phyloP scores from a whole-genome alignment of 2,888 invertebrate genomes.

The Harpagoxenus sublaevis region DNA sequence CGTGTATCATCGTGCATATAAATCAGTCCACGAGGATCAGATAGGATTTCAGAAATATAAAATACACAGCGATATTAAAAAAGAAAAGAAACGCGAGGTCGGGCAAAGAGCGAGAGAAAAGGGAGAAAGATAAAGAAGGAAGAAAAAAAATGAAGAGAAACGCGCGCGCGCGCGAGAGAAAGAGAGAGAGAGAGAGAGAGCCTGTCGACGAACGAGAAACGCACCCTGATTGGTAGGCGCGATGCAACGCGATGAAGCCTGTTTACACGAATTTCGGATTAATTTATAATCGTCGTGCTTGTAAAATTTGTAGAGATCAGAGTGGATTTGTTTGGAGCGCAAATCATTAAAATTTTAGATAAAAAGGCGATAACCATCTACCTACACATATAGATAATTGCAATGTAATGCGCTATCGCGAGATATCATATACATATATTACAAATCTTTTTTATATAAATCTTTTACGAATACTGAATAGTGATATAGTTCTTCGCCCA shows the following conservation, averaged over 20 bases:
- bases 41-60: slow-evolving; percentile 85
- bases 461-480: not conserved
- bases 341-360: not conserved
- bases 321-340: not conserved
- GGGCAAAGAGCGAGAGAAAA: slow-evolving; percentile 28
- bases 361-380: not conserved
- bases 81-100: slow-evolving; percentile 73
- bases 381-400: not conserved
- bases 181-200: not conserved
- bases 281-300: slow-evolving; percentile 68
- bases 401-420: not conserved
- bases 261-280: slow-evolving; percentile 74
- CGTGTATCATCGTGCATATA: slow-evolving; percentile 86
- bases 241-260: slow-evolving; percentile 72
- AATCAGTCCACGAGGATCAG: slow-evolving; percentile 85
- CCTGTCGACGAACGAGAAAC: slow-evolving; percentile 37
- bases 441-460: not conserved
- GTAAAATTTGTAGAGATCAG: slow-evolving; percentile 1
- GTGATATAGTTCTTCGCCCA: not conserved
- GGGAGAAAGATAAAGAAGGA: not conserved
- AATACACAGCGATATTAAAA: slow-evolving; percentile 83
- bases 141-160: slow-evolving; percentile 25
- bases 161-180: not conserved
- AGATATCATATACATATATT: not conserved
- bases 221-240: slow-evolving; percentile 72